Conservation (phyloP, 2,113 vertebrate species). For the Cisticola juncidis region DNA sequence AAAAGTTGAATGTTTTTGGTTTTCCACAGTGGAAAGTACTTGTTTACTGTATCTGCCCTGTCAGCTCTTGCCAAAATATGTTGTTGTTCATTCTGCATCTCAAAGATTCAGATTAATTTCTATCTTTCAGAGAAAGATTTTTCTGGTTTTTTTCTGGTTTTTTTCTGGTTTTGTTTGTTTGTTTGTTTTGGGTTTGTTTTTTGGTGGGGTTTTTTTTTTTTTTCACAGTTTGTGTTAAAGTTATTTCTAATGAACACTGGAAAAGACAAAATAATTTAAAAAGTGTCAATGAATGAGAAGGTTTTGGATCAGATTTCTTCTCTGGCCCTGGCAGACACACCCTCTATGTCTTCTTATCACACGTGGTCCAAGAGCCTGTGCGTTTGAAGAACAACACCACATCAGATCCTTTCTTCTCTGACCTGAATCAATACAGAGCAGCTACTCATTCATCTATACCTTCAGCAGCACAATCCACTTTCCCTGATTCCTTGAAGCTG, state of each 20-base stretch:
- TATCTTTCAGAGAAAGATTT: neutral
- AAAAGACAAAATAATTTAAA: neutral
- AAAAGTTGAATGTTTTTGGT: conserved; percentile 48
- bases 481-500: neutral
- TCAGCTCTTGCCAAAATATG: conserved; percentile 47
- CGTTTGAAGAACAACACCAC: neutral
- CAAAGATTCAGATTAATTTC: conserved; percentile 29
- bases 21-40: conserved; percentile 39
- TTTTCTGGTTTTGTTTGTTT: no score
- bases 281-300: neutral
- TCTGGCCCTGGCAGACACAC: neutral
- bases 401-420: neutral
- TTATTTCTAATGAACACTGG: neutral
- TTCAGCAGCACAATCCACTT: neutral
- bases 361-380: neutral
- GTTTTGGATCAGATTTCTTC: neutral
- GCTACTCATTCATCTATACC: neutral
- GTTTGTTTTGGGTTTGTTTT: no score
- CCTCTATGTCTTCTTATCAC: neutral
- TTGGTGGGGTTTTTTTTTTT: no score
- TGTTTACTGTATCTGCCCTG: neutral
- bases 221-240: neutral
- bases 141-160: no score
- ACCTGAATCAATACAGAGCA: neutral
- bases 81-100: conserved; percentile 14